These are phyloP conservation scores for Zootoca vivipara DNA, from an alignment of 2,113 vertebrate species.

Conservation along the genomic window DNA sequence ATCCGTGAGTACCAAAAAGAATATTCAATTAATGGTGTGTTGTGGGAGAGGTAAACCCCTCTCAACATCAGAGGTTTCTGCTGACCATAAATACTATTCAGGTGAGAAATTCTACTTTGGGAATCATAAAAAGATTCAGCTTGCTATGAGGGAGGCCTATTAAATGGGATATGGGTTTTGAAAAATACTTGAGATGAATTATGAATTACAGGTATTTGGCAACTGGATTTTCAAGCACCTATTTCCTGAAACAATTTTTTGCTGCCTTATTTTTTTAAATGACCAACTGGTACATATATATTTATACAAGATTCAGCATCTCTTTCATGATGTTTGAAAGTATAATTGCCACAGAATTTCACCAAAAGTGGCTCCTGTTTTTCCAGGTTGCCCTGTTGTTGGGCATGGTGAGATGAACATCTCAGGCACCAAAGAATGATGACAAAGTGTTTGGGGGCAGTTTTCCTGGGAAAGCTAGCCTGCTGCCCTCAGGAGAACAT, in stretches of 20 bases:
- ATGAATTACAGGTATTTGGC: not conserved
- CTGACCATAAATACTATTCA: constrained; percentile 48
- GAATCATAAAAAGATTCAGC: constrained; percentile 18
- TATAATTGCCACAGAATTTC: constrained; percentile 10
- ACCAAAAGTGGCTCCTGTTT: not conserved
- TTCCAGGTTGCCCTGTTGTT: no score
- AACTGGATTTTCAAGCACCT: not conserved
- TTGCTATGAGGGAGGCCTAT: constrained; percentile 9
- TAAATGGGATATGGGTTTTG: constrained; percentile 7
- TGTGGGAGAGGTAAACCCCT: constrained; percentile 45
- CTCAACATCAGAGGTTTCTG: constrained; percentile 41
- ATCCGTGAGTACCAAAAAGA: constrained; percentile 57
- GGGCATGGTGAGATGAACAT: no score
- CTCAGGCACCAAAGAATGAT: no score
- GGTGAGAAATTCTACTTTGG: constrained; percentile 24
- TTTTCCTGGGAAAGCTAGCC: no score
- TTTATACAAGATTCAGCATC: accelerated
- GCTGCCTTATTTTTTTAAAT: not conserved
- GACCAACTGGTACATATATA: not conserved
- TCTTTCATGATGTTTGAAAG: not conserved
- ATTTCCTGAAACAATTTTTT: not conserved
- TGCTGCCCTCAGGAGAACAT: no score
- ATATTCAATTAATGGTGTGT: constrained; percentile 50
- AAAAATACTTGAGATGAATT: constrained; percentile 26
- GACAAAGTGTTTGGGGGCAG: no score